phyloP scores from a whole-genome alignment of 2,113 vertebrate genomes.

The Chlamydotis undulata region DNA sequence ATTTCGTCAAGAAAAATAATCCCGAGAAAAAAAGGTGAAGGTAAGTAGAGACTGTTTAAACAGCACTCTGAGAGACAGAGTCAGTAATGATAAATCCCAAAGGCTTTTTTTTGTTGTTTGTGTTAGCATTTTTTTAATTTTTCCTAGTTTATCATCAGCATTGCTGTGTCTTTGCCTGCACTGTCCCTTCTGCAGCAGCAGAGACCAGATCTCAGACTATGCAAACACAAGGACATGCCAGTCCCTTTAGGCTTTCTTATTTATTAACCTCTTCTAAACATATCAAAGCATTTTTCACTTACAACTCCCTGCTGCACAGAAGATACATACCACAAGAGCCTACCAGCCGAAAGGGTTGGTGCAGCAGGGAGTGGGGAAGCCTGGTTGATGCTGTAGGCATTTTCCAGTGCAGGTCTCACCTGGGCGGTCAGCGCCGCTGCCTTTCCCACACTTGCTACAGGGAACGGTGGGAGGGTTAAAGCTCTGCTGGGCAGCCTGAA shows the following conservation, averaged over 20 bases:
- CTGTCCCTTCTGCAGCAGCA: not conserved
- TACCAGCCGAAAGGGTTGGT: not conserved
- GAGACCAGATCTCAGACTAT: not conserved
- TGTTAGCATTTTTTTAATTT: not conserved
- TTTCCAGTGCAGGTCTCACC: not conserved
- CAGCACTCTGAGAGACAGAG: not conserved
- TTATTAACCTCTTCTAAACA: not conserved
- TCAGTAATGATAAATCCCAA: not conserved
- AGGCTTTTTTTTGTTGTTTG: not conserved
- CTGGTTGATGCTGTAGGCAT: rapidly evolving
- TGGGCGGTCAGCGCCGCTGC: not conserved
- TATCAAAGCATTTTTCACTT: not conserved
- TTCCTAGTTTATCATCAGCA: not conserved
- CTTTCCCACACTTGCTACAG: not conserved
- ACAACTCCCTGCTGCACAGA: no score
- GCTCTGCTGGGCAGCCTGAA: not conserved
- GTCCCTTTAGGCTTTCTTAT: not conserved
- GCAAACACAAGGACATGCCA: not conserved
- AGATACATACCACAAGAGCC: not conserved
- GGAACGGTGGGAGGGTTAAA: not conserved
- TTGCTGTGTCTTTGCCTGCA: not conserved
- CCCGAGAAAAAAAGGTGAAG: not conserved
- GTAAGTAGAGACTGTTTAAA: not conserved
- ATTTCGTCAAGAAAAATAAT: not conserved
- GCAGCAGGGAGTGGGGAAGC: not conserved